Conservation (phyloP, 2,888 invertebrate genomes). For the Eristalinus aeneus region DNA sequence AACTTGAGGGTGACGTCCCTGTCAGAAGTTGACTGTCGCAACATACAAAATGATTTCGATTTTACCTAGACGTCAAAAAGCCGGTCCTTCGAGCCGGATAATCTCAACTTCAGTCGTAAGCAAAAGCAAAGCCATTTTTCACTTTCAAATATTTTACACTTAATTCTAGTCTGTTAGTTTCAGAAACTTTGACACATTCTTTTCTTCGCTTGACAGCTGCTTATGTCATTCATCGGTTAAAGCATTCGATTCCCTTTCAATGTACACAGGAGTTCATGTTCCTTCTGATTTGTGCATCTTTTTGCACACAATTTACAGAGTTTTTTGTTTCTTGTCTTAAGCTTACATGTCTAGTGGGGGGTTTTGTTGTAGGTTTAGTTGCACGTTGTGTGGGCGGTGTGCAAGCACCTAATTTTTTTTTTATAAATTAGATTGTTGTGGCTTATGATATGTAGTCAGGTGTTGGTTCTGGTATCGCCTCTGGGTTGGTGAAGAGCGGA, state of each 20-base stretch:
- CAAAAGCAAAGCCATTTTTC: slow-evolving; percentile 67
- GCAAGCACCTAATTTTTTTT: slow-evolving; percentile 58
- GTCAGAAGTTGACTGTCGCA: slow-evolving; percentile 37
- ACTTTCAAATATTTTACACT: slow-evolving; percentile 61
- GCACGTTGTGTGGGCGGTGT: slow-evolving; percentile 24
- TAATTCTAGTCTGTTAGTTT: slow-evolving; percentile 60
- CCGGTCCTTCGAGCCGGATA: slow-evolving; percentile 20
- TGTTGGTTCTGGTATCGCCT: slow-evolving; percentile 90
- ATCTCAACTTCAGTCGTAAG: slow-evolving; percentile 4
- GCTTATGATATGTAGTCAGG: slow-evolving; percentile 87
- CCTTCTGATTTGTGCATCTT: slow-evolving; percentile 64
- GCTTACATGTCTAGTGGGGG: slow-evolving; percentile 53
- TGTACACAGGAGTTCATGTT: slow-evolving; percentile 61
- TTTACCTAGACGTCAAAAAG: slow-evolving; percentile 39
- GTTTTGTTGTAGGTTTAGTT: slow-evolving; percentile 65
- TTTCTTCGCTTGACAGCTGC: slow-evolving; percentile 62
- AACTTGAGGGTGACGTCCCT: not conserved
- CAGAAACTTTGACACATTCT: slow-evolving; percentile 72
- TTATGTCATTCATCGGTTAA: slow-evolving; percentile 51
- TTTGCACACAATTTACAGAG: slow-evolving; percentile 64
- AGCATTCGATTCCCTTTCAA: slow-evolving; percentile 58
- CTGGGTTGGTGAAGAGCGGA: slow-evolving; percentile 92
- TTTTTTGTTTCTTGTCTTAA: slow-evolving; percentile 61
- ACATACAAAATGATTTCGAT: slow-evolving; percentile 38
- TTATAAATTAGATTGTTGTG: slow-evolving; percentile 60